Evolutionary conservation across 2,113 vertebrate species (phyloP).

Genomic region (Daboia siamensis): DNA sequence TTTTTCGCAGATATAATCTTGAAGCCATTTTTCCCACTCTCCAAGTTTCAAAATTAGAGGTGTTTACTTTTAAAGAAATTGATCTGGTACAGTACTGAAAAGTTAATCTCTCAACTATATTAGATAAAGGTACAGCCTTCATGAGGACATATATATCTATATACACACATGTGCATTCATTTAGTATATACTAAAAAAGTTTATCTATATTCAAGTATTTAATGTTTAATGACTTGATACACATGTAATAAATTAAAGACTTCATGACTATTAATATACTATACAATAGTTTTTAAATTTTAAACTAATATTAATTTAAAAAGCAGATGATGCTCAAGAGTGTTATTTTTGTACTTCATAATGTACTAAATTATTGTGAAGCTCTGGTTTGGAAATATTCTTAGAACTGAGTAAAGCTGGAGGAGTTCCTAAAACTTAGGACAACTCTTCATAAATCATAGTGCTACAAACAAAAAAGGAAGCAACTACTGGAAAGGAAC

Average conservation of each 20-base stretch:
- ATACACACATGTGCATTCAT: not conserved
- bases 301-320: fast-evolving
- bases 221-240: not conserved
- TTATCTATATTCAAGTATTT: not conserved
- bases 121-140: not conserved
- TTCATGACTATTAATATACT: not conserved
- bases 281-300: fast-evolving
- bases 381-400: not conserved
- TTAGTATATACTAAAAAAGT: not conserved
- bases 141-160: not conserved
- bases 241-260: not conserved
- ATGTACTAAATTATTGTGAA: not conserved
- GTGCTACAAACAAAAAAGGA: fast-evolving
- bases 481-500: slow-evolving; percentile 29
- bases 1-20: not conserved
- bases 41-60: not conserved
- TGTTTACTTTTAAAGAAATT: not conserved
- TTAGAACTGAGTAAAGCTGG: not conserved
- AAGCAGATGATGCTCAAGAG: fast-evolving
- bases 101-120: not conserved
- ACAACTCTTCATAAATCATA: fast-evolving
- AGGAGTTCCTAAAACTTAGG: not conserved
- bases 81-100: not conserved
- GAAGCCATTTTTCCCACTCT: not conserved
- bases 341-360: not conserved